Evolutionary conservation across 2,113 vertebrate species (phyloP).

Genomic region (Oncorhynchus masou): DNA sequence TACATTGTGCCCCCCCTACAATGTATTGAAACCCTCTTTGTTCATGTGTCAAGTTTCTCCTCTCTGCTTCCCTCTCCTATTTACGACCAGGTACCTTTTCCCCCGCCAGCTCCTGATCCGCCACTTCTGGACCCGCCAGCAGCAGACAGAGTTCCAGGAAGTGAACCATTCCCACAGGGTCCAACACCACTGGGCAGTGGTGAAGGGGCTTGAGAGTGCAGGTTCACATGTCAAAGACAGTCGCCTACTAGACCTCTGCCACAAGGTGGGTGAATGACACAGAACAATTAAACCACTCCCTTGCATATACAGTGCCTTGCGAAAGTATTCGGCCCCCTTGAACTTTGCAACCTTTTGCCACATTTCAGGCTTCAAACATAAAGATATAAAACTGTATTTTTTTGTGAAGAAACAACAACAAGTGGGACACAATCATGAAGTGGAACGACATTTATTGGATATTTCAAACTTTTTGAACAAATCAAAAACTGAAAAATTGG

Average conservation of each 20-base stretch:
- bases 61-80: neutral
- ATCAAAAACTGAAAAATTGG: too few species aligned
- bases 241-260: constrained; percentile 74
- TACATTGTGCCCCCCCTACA: neutral
- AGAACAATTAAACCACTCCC: neutral
- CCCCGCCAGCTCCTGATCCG: constrained; percentile 87
- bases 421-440: too few species aligned
- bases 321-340: too few species aligned
- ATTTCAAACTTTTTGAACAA: too few species aligned
- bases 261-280: constrained; percentile 66
- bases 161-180: constrained; percentile 75
- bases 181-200: constrained; percentile 59
- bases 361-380: too few species aligned
- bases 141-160: constrained; percentile 80
- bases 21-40: neutral
- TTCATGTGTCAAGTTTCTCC: neutral
- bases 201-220: constrained; percentile 64
- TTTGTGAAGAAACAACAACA: too few species aligned
- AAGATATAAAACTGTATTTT: too few species aligned
- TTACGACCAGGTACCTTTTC: constrained; percentile 83
- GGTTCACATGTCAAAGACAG: constrained; percentile 57
- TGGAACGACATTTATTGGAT: too few species aligned
- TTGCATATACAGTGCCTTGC: too few species aligned
- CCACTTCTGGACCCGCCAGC: constrained; percentile 87
- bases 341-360: too few species aligned